Base-by-base conservation (phyloP, 2,797 vertebrate genomes). In the Babyrousa celebensis region DNA sequence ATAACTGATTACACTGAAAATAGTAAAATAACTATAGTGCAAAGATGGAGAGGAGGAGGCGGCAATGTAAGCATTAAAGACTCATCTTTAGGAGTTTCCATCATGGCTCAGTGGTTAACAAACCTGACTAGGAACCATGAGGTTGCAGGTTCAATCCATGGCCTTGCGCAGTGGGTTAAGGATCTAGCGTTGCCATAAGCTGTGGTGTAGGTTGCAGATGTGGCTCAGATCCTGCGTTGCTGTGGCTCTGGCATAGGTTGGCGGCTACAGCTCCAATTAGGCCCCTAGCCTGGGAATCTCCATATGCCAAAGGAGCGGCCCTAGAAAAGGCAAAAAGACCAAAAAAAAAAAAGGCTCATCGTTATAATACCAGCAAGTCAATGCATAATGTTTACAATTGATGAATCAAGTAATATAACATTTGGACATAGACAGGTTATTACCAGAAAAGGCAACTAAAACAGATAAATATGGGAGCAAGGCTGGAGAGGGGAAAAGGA, bases 341-440 rank as follows among this genome's bases (percentile, higher is more conserved):
- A 36, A 36, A 36, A 36, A 36, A 36, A 36, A 36, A 36, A 36
- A 68, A 52, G 25, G 29, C 72, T 91, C 27, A 23, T 90, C 17
- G 68, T 29, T 85, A 67, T 85, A 43, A 18, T 65, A 70, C 60
- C n/a, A 94, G 29, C 27, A 80, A 92, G 27, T 70, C 60, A 82
- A 20, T 20, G 18, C 4, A 58, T 48, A 71, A 75, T 32, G n/a
- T 60, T 94, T 70, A 77, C 94, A 95, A 86, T 5, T 48, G 14
- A 80, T 75, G 32, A 63, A 62, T 60, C n/a, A 71, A 80, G 72
- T 25, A 79, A 70, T 63, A 56, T 11, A n/a, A 9, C 32, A 62
- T 70, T 60, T 82, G 12, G 43, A 79, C 3, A 74, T 17, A 20
- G 7, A 10, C 4, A 56, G 10, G 25, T 68, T 87, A 86, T 27